phyloP scores from a whole-genome alignment of 2,113 vertebrate species.

The Chaenocephalus aceratus region DNA sequence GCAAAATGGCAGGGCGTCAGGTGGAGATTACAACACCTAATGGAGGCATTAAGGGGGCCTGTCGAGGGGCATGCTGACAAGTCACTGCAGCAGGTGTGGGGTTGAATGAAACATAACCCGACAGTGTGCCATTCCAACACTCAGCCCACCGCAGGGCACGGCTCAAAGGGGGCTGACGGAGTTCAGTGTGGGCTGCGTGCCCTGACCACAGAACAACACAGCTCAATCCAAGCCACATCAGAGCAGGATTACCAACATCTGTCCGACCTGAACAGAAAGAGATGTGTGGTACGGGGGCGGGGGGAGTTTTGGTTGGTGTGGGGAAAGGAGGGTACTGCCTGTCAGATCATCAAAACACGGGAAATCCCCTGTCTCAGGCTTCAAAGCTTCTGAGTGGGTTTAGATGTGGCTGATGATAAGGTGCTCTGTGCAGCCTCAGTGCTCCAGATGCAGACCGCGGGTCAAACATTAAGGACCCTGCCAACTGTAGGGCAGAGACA shows the following conservation, averaged over 20 bases:
- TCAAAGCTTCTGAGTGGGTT: constrained; percentile 69
- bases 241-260: constrained; percentile 76
- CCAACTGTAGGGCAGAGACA: constrained; percentile 21
- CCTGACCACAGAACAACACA: constrained; percentile 59
- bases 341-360: constrained; percentile 68
- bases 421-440: constrained; percentile 11
- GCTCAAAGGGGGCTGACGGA: constrained; percentile 59
- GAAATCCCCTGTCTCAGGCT: constrained; percentile 75
- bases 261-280: constrained; percentile 49
- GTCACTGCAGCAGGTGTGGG: constrained; percentile 80
- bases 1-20: constrained; percentile 73
- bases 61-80: constrained; percentile 68
- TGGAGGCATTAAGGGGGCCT: constrained; percentile 75
- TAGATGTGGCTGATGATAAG: constrained; percentile 68
- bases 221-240: constrained; percentile 67
- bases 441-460: constrained; percentile 45
- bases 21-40: constrained; percentile 80
- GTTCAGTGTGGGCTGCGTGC: constrained; percentile 54
- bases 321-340: constrained; percentile 53
- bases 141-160: constrained; percentile 60
- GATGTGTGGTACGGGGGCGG: background rate
- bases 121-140: constrained; percentile 49
- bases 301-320: constrained; percentile 13
- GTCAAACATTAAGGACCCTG: constrained; percentile 43
- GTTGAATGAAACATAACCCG: constrained; percentile 80